Evolutionary conservation across 53 echinoderm and acorn worm genomes (phyloP).

Genomic region (Echinarachnius parma): DNA sequence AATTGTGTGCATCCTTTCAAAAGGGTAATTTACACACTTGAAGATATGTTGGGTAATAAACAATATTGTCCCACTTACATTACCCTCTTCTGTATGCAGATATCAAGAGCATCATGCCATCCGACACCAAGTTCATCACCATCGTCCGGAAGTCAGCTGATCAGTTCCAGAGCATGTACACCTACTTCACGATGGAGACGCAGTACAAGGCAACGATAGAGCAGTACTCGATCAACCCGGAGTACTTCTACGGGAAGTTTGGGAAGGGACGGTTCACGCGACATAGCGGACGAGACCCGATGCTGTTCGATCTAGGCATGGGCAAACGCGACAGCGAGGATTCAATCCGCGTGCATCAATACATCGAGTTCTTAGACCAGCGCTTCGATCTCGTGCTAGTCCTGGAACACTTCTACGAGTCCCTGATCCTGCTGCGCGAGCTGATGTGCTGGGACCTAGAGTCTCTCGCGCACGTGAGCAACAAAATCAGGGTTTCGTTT

Average conservation of each 20-base stretch:
- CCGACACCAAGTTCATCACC: slow-evolving; percentile 67
- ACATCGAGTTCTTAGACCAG: slow-evolving; percentile 57
- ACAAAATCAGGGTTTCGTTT: slow-evolving; percentile 20
- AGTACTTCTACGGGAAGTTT: slow-evolving; percentile 28
- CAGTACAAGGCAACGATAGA: slow-evolving; percentile 39
- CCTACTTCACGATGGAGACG: slow-evolving; percentile 53
- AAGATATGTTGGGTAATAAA: too few species aligned
- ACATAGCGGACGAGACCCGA: slow-evolving; percentile 66
- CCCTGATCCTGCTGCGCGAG: slow-evolving; percentile 71
- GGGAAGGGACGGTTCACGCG: background rate
- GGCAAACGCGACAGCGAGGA: slow-evolving; percentile 11
- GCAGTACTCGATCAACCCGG: slow-evolving; percentile 45
- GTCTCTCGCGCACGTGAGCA: slow-evolving; percentile 16
- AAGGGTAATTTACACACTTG: too few species aligned
- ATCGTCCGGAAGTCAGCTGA: slow-evolving; percentile 68
- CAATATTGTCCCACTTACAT: too few species aligned
- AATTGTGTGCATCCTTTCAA: too few species aligned
- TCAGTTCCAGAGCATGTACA: slow-evolving; percentile 84
- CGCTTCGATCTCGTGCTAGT: slow-evolving; percentile 70
- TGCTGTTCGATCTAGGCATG: slow-evolving; percentile 69
- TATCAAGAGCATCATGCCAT: slow-evolving; percentile 64
- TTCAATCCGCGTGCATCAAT: slow-evolving; percentile 5
- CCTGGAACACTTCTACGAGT: slow-evolving; percentile 71
- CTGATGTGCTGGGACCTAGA: slow-evolving; percentile 69
- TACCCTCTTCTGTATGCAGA: too few species aligned